These are phyloP conservation scores for Perognathus longimembris DNA, from an alignment of 2,113 vertebrate genomes.

Conservation along the genomic window DNA sequence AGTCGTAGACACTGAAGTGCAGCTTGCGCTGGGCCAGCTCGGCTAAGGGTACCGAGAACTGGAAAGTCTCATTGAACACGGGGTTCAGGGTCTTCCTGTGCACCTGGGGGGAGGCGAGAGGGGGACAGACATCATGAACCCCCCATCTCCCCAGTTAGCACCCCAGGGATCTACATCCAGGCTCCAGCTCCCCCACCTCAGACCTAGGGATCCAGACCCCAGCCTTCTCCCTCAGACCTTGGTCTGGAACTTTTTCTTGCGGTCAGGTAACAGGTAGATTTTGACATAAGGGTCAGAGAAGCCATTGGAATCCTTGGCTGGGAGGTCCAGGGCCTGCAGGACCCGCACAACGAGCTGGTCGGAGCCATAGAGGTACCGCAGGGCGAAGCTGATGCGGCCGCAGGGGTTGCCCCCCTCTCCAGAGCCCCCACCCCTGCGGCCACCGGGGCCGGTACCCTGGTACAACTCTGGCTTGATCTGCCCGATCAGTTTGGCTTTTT, in stretches of 20 bases:
- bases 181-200: background rate
- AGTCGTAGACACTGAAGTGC: constrained; percentile 97
- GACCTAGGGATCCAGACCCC: background rate
- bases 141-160: background rate
- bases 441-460: constrained; percentile 88
- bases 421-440: constrained; percentile 82
- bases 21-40: constrained; percentile 95
- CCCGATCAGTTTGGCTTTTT: constrained; percentile 94
- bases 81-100: constrained; percentile 97
- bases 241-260: constrained; percentile 97
- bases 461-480: constrained; percentile 96
- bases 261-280: constrained; percentile 96
- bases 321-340: constrained; percentile 94
- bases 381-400: constrained; percentile 94
- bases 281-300: constrained; percentile 97
- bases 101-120: constrained; percentile 79
- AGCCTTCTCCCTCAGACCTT: constrained; percentile 80
- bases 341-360: constrained; percentile 96
- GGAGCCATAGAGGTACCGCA: constrained; percentile 94
- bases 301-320: constrained; percentile 95
- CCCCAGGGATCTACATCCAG: background rate
- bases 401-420: constrained; percentile 86
- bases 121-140: background rate
- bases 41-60: constrained; percentile 93
- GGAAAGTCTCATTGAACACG: constrained; percentile 96